These are phyloP conservation scores for Polymixis lichenea DNA, from an alignment of 2,888 invertebrate species.

Conservation along the genomic window DNA sequence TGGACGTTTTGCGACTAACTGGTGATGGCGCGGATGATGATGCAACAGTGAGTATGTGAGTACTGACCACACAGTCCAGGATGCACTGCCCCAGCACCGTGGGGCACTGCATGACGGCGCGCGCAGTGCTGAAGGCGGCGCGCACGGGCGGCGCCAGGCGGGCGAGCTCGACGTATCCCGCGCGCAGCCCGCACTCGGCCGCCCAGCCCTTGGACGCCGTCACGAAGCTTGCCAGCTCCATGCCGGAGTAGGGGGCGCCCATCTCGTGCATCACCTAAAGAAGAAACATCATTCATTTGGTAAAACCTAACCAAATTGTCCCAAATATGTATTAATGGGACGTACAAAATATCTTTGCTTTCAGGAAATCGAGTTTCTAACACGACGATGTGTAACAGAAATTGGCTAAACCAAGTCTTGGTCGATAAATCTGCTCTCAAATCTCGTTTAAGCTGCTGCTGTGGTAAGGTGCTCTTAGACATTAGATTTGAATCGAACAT, in stretches of 20 bases:
- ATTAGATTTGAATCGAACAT: not conserved
- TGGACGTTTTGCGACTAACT: not conserved
- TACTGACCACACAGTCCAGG: conserved; percentile 92
- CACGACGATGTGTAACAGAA: too few species aligned
- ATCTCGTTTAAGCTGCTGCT: not conserved
- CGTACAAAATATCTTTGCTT: not conserved
- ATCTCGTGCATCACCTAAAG: conserved; percentile 94
- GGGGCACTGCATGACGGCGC: conserved; percentile 97
- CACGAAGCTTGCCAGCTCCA: conserved; percentile 98
- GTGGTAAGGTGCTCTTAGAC: not conserved
- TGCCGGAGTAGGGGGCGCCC: conserved; percentile 95
- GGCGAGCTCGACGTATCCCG: conserved; percentile 96
- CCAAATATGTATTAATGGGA: not conserved
- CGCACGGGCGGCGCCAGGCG: conserved; percentile 95
- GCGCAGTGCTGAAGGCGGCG: conserved; percentile 94
- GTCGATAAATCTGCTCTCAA: not conserved
- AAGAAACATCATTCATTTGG: too few species aligned
- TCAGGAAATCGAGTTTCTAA: not conserved
- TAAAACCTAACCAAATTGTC: not conserved
- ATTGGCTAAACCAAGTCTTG: not conserved
- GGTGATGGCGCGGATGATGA: too few species aligned
- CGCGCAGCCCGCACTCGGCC: conserved; percentile 97
- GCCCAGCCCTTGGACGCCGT: conserved; percentile 98
- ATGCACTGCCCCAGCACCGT: conserved; percentile 97
- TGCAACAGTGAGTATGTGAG: not conserved